Percentiles rank a stretch among this genome's conserved stretches.
Conservation (phyloP, 2,797 vertebrate species). For the Pipistrellus kuhlii region DNA sequence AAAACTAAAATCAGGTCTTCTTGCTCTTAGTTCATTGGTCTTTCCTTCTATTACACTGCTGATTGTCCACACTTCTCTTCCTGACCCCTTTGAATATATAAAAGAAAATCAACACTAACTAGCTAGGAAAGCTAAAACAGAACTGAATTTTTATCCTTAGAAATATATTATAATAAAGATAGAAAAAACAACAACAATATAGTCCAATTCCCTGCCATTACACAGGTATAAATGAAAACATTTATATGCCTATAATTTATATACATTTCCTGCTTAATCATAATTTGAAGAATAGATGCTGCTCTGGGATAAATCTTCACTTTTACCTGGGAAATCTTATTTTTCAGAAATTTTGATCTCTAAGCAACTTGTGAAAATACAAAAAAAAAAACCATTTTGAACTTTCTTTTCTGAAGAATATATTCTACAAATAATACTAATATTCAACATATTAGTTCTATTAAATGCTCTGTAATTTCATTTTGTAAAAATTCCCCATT, state of each 20-base stretch:
- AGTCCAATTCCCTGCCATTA: neutral
- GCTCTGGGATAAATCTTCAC: conserved; percentile 9
- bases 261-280: conserved; percentile 7
- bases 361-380: conserved; percentile 48
- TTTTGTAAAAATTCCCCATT: conserved; percentile 50
- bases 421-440: conserved; percentile 55
- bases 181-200: neutral
- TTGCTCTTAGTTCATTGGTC: neutral
- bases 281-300: conserved; percentile 37
- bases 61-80: neutral
- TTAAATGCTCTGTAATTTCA: conserved; percentile 41
- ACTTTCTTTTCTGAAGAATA: conserved; percentile 18
- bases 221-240: conserved; percentile 6
- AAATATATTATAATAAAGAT: conserved; percentile 35
- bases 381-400: conserved; percentile 39
- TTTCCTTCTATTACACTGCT: neutral
- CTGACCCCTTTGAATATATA: conserved; percentile 18
- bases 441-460: conserved; percentile 56
- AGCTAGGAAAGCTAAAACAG: conserved; percentile 27
- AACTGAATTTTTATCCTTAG: conserved; percentile 14
- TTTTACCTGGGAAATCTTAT: conserved; percentile 47
- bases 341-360: conserved; percentile 45
- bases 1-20: conserved; percentile 48
- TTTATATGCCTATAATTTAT: conserved; percentile 7
- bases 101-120: conserved; percentile 46